These are phyloP conservation scores for Nomada hirtipes DNA, from an alignment of 2,888 invertebrate species.

Conservation along the genomic window DNA sequence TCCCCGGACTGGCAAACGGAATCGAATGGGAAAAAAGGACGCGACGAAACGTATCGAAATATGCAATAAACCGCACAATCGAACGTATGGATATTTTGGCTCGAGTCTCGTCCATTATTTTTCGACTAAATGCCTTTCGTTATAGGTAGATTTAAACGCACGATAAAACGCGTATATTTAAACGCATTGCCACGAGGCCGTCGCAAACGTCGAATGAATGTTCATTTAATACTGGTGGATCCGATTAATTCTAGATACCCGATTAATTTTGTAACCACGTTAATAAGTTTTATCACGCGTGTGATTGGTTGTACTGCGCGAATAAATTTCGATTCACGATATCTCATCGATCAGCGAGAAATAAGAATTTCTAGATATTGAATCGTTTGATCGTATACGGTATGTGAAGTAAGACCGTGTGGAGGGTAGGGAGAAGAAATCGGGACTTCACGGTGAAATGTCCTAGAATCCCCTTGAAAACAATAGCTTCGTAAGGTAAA, in stretches of 20 bases:
- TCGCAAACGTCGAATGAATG: constrained; percentile 41
- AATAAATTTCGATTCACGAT: not conserved
- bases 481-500: constrained; percentile 61
- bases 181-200: constrained; percentile 23
- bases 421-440: constrained; percentile 5
- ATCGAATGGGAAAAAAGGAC: no score
- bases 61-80: no score
- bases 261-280: constrained; percentile 64
- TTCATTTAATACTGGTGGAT: constrained; percentile 35
- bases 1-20: no score
- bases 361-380: not conserved
- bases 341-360: not conserved
- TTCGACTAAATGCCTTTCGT: not conserved
- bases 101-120: constrained; percentile 3
- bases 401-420: not conserved
- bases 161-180: constrained; percentile 35
- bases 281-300: not conserved
- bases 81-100: not conserved
- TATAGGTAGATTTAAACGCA: constrained; percentile 5
- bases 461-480: constrained; percentile 53
- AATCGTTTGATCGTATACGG: not conserved
- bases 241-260: constrained; percentile 51
- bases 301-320: constrained; percentile 7
- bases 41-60: no score
- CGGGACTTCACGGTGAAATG: constrained; percentile 23